Evolutionary conservation across 2,888 invertebrate species (phyloP), one percentile per base, ranked within the genome.

Genomic region (Trichogramma dendrolimi): DNA sequence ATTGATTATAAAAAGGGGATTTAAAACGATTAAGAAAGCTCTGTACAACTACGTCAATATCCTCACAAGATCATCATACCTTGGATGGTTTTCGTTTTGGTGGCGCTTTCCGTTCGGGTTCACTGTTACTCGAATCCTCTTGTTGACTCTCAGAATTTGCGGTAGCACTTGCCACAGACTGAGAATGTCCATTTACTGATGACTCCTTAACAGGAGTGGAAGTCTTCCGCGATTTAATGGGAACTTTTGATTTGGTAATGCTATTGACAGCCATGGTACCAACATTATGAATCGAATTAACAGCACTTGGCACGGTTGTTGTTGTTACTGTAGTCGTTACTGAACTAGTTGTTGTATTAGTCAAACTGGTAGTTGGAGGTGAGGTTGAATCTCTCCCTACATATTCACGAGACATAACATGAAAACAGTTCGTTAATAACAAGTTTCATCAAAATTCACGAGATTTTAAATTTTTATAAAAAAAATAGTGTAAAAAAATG

Each of bases 81-180:
- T 85, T 85, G 63, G 88, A 86, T 54, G 87, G 86, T 77, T 89
- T 89, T 67, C 89, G 81, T 69, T 85, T 85, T 0, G 84, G 83
- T 39, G 84, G 84, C 75, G 84, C 78, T 77, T 83, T 81, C 67
- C 82, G 75, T 68, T 86, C 86, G 62, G 83, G 84, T 72, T 86
- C 86, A 51, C 86, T 85, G 83, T 89, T 84, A 71, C 89, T 90
- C 71, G 88, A 86, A 72, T 86, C 86, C 69, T 86, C 85, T 62
- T 76, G 77, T 7, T 71, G 64, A 46, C 68, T 74, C 59, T 79
- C 78, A 5, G 79, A 77, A 64, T 86, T 86, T 54, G 83, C 83
- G 14, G 55, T 53, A 46, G 8, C 46, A 46, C 10, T 46, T n/a
- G 46, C 27, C 27, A 27, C 27, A 14, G 38, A 48, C 11, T 73